Conservation (phyloP, 2,113 vertebrate genomes). For the Ammodytes dubius region DNA sequence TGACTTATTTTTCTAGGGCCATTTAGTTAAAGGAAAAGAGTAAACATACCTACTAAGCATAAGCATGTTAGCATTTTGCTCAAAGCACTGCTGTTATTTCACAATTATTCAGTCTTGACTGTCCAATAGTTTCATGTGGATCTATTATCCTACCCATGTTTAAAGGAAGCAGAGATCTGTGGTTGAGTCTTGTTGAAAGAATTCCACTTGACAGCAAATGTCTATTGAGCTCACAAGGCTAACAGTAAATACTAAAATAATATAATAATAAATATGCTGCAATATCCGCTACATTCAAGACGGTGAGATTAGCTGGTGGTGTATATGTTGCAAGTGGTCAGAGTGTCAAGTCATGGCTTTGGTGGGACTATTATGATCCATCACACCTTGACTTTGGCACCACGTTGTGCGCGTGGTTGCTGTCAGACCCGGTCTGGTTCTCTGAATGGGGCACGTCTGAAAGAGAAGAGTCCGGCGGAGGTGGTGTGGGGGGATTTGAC, state of each 20-base stretch:
- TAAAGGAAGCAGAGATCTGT: background rate
- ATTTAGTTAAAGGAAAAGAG: background rate
- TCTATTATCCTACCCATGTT: background rate
- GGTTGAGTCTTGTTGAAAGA: background rate
- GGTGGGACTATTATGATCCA: background rate
- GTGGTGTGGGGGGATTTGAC: slow-evolving; percentile 82
- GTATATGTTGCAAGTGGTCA: background rate
- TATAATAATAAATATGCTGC: background rate
- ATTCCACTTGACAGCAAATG: background rate
- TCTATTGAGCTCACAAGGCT: background rate
- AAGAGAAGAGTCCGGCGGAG: slow-evolving; percentile 73
- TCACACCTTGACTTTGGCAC: background rate
- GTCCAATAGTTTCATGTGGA: background rate
- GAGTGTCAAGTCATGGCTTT: background rate
- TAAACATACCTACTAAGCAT: background rate
- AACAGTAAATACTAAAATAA: background rate
- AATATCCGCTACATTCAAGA: slow-evolving; percentile 4
- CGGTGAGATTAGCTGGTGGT: slow-evolving; percentile 10
- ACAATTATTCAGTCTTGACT: background rate
- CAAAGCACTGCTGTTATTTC: no score
- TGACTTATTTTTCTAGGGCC: background rate
- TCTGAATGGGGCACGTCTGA: slow-evolving; percentile 43
- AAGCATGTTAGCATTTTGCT: background rate
- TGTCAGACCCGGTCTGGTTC: slow-evolving; percentile 48
- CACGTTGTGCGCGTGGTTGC: background rate